Evolutionary conservation across 2,888 invertebrate genomes (phyloP).

Genomic region (Dyspetes luteomarginatus): DNA sequence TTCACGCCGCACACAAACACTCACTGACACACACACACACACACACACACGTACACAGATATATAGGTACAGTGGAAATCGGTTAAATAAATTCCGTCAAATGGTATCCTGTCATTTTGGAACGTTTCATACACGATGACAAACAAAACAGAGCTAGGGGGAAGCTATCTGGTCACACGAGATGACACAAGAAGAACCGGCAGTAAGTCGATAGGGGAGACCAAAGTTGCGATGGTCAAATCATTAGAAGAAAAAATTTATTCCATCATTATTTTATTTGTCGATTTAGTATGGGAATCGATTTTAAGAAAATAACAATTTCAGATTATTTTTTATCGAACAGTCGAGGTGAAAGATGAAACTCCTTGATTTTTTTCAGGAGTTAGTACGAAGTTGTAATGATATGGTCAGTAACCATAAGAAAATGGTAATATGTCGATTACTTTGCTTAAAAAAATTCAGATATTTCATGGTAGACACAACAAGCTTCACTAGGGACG

Average conservation of each 20-base stretch:
- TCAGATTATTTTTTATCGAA: no score
- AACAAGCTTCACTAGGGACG: background rate
- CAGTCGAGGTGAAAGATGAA: no score
- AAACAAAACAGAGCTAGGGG: slow-evolving; percentile 4
- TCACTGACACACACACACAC: background rate
- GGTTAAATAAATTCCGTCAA: slow-evolving; percentile 54
- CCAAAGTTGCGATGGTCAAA: background rate
- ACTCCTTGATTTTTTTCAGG: no score
- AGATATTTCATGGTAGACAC: background rate
- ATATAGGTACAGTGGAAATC: slow-evolving; percentile 27
- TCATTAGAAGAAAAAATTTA: no score
- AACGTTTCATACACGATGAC: slow-evolving; percentile 46
- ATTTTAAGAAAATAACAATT: no score
- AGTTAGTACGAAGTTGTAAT: no score
- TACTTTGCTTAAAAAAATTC: no score
- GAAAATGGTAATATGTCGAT: no score
- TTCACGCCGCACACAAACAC: slow-evolving; percentile 44
- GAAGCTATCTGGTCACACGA: slow-evolving; percentile 1
- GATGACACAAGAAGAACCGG: slow-evolving; percentile 21
- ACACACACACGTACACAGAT: background rate
- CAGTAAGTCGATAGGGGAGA: background rate
- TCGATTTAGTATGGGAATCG: no score
- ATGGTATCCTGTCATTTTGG: slow-evolving; percentile 50
- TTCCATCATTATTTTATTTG: no score
- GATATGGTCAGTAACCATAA: no score